phyloP scores from a whole-genome alignment of 2,888 invertebrate species.

The Agriotes lineatus region DNA sequence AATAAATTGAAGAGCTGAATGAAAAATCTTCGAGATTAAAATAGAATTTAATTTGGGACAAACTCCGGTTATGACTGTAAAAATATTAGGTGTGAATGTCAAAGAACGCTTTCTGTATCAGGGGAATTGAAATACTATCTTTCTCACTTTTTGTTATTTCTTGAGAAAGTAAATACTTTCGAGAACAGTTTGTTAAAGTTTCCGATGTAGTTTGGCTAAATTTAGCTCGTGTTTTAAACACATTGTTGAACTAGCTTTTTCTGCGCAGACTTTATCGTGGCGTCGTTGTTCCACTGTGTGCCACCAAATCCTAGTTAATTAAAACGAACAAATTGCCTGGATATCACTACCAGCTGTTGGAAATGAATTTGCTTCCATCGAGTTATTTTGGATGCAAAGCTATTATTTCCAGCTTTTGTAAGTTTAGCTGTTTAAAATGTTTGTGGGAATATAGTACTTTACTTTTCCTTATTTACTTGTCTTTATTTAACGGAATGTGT shows the following conservation, averaged over 20 bases:
- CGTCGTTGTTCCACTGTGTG: neutral
- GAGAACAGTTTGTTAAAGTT: neutral
- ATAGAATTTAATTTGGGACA: constrained; percentile 3
- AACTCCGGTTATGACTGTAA: neutral
- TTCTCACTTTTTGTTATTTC: neutral
- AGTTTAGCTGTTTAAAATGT: no score
- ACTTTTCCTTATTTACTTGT: no score
- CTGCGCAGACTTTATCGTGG: neutral
- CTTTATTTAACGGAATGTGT: no score
- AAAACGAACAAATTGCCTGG: no score
- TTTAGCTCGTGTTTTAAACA: constrained; percentile 2
- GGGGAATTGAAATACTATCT: constrained; percentile 1
- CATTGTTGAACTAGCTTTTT: neutral
- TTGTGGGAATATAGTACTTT: no score
- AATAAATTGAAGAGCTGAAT: no score
- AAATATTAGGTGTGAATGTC: neutral
- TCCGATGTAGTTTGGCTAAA: neutral
- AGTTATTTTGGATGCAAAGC: no score
- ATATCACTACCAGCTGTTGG: no score
- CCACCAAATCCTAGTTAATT: neutral
- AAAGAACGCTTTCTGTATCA: constrained; percentile 3
- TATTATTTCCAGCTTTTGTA: no score
- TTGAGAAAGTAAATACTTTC: constrained; percentile 13
- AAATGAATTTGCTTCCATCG: no score
- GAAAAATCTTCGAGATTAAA: no score